These are phyloP conservation scores for Cheilosia variabilis DNA, from an alignment of 2,888 invertebrate genomes.

Conservation along the genomic window DNA sequence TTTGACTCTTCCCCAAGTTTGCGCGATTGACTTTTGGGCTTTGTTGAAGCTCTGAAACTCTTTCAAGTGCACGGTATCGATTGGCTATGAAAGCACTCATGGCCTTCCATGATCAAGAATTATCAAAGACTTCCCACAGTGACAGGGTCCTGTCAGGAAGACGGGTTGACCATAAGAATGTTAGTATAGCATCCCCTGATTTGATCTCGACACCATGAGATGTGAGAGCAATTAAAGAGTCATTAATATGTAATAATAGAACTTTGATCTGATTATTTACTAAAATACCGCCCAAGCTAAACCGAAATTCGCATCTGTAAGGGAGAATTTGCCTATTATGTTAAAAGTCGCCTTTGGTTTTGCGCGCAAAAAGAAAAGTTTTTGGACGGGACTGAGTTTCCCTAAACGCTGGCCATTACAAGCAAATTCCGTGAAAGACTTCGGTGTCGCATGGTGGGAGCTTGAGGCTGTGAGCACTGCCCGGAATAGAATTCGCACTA, in stretches of 20 bases:
- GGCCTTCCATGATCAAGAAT: no score
- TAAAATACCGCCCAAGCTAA: no score
- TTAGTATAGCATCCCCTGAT: neutral
- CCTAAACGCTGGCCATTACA: neutral
- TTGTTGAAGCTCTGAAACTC: neutral
- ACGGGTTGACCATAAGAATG: neutral
- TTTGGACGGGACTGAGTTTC: slow-evolving; percentile 6
- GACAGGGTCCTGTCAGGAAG: neutral
- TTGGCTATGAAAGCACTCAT: neutral
- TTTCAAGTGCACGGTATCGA: neutral
- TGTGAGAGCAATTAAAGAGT: neutral
- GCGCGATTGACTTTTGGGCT: no score
- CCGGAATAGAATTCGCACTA: no score
- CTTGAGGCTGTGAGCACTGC: no score
- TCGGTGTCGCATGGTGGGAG: no score
- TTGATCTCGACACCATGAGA: neutral
- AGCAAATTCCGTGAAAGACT: slow-evolving; percentile 3
- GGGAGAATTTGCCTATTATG: slow-evolving; percentile 10
- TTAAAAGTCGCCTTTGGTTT: slow-evolving; percentile 13
- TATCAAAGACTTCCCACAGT: no score
- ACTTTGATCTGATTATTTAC: slow-evolving; percentile 13
- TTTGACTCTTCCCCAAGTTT: no score
- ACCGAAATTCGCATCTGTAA: no score
- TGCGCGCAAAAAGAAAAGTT: neutral
- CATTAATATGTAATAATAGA: no score